Percentiles rank a stretch among this genome's conserved stretches.
Conservation (phyloP, 1,140 invertebrate genomes). For the Anastrepha ludens region DNA sequence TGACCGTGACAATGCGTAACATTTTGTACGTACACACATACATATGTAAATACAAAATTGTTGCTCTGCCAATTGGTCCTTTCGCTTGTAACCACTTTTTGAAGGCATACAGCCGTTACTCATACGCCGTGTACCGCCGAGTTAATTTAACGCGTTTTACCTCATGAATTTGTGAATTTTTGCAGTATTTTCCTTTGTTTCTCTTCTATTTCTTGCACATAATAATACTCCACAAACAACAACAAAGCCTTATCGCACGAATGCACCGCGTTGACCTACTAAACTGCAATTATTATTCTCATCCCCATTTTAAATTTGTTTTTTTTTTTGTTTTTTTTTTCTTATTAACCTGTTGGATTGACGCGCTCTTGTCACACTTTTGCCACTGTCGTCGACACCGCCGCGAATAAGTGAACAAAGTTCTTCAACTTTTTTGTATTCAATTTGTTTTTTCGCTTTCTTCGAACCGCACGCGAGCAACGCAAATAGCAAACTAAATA, state of each 20-base stretch:
- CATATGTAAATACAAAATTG: too few relatives aligned
- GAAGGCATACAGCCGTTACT: neutral
- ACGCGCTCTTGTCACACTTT: neutral
- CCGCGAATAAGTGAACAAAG: neutral
- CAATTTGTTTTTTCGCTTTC: neutral
- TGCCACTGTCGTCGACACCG: neutral
- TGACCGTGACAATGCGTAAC: neutral
- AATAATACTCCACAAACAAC: too few relatives aligned
- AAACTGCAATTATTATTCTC: too few relatives aligned
- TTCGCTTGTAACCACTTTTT: neutral
- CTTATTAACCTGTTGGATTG: neutral
- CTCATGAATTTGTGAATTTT: too few relatives aligned
- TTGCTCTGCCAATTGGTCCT: neutral
- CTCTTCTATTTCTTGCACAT: too few relatives aligned
- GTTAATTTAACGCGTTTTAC: neutral
- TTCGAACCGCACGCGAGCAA: constrained; percentile 68
- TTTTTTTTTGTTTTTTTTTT: neutral
- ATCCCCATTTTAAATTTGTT: neutral
- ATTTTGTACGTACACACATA: too few relatives aligned
- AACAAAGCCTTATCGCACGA: too few relatives aligned
- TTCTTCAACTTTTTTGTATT: neutral
- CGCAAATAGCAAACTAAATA: constrained; percentile 72
- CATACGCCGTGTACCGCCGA: neutral
- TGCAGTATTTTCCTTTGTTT: too few relatives aligned
- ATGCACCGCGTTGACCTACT: too few relatives aligned